Evolutionary conservation across 92 coral and sea anemone genomes (phyloP), one percentile per base, ranked within the genome.

Genomic region (Epizoanthus ramosus): DNA sequence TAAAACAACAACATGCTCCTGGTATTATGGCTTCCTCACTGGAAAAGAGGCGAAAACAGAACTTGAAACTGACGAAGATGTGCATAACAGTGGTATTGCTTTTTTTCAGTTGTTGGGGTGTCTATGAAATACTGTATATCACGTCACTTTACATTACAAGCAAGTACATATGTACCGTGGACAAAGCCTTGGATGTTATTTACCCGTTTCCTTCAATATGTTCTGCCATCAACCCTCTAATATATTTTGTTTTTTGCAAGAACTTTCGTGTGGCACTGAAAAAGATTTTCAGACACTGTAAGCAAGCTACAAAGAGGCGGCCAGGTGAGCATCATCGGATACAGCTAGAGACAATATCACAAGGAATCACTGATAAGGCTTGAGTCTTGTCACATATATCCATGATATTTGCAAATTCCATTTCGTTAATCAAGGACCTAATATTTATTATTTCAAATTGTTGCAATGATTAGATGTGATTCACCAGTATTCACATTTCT

Each of bases 101-200:
- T 14, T 77, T 77, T 37, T 77, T 77, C 39, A 61, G 82, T 37
- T 77, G 68, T 69, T 77, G 82, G 82, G 71, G 82, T 8, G 18
- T 61, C 52, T 61, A 77, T 57, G 82, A 77, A 24, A 60, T 37
- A 7, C 12, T 60, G 5, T 77, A 35, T 24, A 22, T 77, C 57
- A 39, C 58, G 2, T 61, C 82, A 22, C 57, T 59, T 77, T 77
- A 77, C 28, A 13, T 61, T 8, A 50, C 21, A 18, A 61, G 8
- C 56, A 13, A 61, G 21, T 61, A 60, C n/a, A 8, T 35, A 19
- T 77, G 82, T 15, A 9, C 39, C 21, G 13, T 77, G 15, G 16
- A 10, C 6, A 57, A 18, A 21, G 82, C 82, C 22, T 37, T 61
- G 54, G 18, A 59, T 12, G 2, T 61, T 9, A 58, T 77, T 8